phyloP scores from a whole-genome alignment of 2,888 invertebrate species.

The Lochmaea crataegi region DNA sequence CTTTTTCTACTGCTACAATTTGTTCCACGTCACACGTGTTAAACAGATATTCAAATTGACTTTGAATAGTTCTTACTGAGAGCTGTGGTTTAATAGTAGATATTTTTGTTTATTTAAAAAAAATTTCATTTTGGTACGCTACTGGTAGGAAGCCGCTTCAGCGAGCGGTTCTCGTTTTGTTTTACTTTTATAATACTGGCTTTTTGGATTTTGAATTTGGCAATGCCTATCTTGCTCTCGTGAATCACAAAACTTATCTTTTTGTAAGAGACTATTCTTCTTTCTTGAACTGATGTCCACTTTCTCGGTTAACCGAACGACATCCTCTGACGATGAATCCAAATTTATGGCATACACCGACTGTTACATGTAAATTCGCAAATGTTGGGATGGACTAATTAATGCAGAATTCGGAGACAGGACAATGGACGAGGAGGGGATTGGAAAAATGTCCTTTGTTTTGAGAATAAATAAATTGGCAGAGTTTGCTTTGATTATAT shows the following conservation, averaged over 20 bases:
- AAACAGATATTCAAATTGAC: no score
- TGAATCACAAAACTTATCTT: constrained; percentile 57
- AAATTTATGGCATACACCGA: constrained; percentile 53
- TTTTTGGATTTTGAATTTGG: constrained; percentile 58
- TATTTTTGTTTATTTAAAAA: no score
- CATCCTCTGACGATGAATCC: constrained; percentile 31
- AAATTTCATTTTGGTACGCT: not conserved
- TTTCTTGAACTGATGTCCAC: constrained; percentile 48
- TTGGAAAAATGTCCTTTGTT: constrained; percentile 32
- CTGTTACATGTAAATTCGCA: constrained; percentile 54
- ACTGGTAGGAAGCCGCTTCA: constrained; percentile 18
- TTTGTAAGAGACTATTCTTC: constrained; percentile 54
- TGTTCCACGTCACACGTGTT: no score
- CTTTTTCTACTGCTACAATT: no score
- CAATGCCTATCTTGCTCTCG: constrained; percentile 53
- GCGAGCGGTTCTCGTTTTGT: constrained; percentile 45
- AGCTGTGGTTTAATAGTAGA: no score
- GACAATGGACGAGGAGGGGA: constrained; percentile 6
- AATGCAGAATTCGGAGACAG: constrained; percentile 49
- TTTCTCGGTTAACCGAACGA: constrained; percentile 36
- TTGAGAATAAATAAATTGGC: constrained; percentile 29
- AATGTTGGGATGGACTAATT: constrained; percentile 49
- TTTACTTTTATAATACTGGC: constrained; percentile 51
- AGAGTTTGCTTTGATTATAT: constrained; percentile 26
- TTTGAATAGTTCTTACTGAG: no score